Evolutionary conservation across 23 tunicate species (phyloP).

Genomic region (Pegea sp.): DNA sequence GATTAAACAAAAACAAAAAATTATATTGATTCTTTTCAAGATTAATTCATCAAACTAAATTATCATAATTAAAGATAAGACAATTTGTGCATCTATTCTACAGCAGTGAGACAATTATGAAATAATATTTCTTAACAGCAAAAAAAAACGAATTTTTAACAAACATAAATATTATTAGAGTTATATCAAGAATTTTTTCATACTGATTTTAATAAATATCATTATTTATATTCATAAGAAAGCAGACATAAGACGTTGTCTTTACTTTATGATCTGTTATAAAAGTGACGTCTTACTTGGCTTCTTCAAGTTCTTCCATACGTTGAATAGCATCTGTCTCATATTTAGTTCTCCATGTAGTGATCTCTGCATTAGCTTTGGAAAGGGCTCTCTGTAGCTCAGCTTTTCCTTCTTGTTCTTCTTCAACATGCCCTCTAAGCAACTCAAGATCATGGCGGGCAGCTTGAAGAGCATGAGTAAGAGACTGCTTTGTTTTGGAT

Average conservation of each 20-base stretch:
- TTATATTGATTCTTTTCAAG: neutral
- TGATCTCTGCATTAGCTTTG: constrained; percentile 72
- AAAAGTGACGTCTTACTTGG: constrained; percentile 45
- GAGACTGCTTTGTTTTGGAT: constrained; percentile 59
- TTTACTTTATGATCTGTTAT: too few species aligned
- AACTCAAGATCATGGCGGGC: constrained; percentile 95
- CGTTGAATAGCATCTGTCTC: constrained; percentile 94
- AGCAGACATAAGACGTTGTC: too few species aligned
- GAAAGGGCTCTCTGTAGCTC: constrained; percentile 84
- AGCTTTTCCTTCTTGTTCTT: constrained; percentile 91
- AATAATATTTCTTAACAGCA: too few species aligned
- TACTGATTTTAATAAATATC: too few species aligned
- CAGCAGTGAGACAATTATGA: too few species aligned
- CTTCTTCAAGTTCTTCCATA: constrained; percentile 93
- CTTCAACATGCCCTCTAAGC: constrained; percentile 86
- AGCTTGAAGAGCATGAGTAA: constrained; percentile 89
- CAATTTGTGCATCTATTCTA: too few species aligned
- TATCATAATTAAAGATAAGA: too few species aligned
- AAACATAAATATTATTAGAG: too few species aligned
- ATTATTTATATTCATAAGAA: too few species aligned
- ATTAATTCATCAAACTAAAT: too few species aligned
- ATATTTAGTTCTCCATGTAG: constrained; percentile 89
- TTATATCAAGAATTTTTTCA: too few species aligned
- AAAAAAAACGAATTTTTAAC: too few species aligned
- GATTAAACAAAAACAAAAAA: neutral